Conservation (phyloP, 2,888 invertebrate species). For the Drosophila flavopinicola region DNA sequence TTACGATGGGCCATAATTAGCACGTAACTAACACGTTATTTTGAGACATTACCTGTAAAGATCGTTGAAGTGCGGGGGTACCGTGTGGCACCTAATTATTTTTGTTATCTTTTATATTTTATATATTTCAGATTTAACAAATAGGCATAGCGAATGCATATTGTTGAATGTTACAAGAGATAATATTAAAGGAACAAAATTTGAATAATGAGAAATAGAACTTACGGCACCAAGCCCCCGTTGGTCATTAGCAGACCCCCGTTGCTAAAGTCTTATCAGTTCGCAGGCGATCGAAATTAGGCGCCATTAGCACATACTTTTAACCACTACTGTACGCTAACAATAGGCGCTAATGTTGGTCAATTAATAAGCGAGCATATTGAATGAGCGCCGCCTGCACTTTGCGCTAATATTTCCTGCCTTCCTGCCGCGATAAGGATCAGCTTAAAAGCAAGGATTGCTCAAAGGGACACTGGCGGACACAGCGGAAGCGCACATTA, state of each 20-base stretch:
- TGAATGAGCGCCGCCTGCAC: conserved; percentile 36
- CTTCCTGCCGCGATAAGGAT: conserved; percentile 58
- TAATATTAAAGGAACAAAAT: no score
- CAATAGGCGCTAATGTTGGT: conserved; percentile 73
- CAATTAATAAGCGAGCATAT: conserved; percentile 67
- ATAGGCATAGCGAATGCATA: no score
- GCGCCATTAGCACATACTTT: conserved; percentile 72
- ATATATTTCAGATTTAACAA: no score
- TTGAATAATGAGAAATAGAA: not conserved
- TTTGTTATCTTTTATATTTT: no score
- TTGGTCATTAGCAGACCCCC: not conserved
- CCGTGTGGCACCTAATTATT: no score
- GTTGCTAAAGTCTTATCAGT: conserved; percentile 41
- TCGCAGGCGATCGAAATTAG: conserved; percentile 47
- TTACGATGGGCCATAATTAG: no score
- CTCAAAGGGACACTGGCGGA: not conserved
- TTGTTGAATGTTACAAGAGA: no score
- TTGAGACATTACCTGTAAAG: no score
- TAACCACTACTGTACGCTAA: conserved; percentile 33
- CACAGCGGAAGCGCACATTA: conserved; percentile 68
- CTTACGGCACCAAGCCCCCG: not conserved
- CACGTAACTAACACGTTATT: no score
- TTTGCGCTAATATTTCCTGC: conserved; percentile 73
- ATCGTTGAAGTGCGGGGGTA: no score
- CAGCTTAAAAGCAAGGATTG: conserved; percentile 72